Evolutionary conservation across 2,888 invertebrate species (phyloP), one percentile per base, ranked within the genome.

Genomic region (Salticus scenicus): DNA sequence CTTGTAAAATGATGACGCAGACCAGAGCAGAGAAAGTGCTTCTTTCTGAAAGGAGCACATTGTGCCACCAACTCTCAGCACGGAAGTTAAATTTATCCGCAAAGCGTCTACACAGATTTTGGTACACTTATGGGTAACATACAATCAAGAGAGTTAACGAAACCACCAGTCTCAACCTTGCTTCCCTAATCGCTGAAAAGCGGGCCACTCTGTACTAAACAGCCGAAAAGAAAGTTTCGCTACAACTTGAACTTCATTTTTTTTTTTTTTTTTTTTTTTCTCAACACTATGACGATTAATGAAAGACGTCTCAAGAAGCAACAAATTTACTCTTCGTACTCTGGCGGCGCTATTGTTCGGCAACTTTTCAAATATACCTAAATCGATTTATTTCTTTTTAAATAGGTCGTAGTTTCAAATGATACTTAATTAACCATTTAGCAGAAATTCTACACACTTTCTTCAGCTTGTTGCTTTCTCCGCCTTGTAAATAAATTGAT

Each of bases 41-140:
- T 76, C 75, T 30, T 64, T 76, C 71, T 83, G 67, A 84, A 84
- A 84, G n/a, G 83, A 84, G 69, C 77, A 84, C 83, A 77, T 84
- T 84, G 83, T 83, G 72, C 77, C 72, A 31, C 73, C 24, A 66
- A 42, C 71, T 79, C 78, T 79, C 72, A 73, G 80, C 80, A 71
- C 67, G 72, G 71, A 76, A 83, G 83, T 84, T 84, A 84, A 84
- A 84, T 84, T 84, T 84, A 84, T 84, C 83, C 83, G 69, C 41
- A 10, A 47, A 75, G 75, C 71, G 75, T 82, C 82, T 82, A 82
- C 82, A 64, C 70, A 82, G 80, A 80, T 66, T 73, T 51, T 66
- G 41, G 64, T 64, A 80, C 41, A 63, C 71, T 76, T 77, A 83
- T 67, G 76, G 83, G 77, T 72, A 71, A 67, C 81, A 74, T 47